These are phyloP conservation scores for Dinoponera quadriceps DNA, from an alignment of 1,140 invertebrate genomes.

Conservation along the genomic window DNA sequence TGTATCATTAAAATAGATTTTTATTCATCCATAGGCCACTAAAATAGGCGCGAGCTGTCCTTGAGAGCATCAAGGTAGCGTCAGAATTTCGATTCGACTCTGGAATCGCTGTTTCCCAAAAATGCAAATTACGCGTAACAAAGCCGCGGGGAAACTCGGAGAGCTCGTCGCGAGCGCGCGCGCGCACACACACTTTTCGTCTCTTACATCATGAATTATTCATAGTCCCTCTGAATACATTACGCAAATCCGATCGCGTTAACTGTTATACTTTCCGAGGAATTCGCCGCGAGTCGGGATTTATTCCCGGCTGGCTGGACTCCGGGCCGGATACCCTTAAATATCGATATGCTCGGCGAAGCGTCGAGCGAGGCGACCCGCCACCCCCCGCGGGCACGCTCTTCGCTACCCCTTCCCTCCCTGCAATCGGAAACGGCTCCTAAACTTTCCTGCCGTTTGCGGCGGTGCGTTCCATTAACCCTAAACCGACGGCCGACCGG, in stretches of 20 bases:
- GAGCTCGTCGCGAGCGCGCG: no score
- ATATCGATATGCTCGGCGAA: constrained; percentile 52
- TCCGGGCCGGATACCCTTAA: constrained; percentile 26
- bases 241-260: constrained; percentile 31
- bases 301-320: constrained; percentile 8
- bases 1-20: no score
- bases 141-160: no score
- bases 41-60: no score
- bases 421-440: constrained; percentile 63
- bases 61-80: no score
- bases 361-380: constrained; percentile 54
- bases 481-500: constrained; percentile 44
- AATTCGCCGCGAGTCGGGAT: background rate
- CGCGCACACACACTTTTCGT: no score
- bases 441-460: constrained; percentile 68
- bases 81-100: no score
- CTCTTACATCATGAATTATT: background rate
- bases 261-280: constrained; percentile 16
- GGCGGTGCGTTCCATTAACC: constrained; percentile 73
- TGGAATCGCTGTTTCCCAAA: no score
- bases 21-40: no score
- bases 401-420: background rate
- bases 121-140: no score
- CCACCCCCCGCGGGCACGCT: background rate
- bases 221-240: constrained; percentile 3